phyloP scores from a whole-genome alignment of 2,888 invertebrate genomes.

The Drosophila leonis region DNA sequence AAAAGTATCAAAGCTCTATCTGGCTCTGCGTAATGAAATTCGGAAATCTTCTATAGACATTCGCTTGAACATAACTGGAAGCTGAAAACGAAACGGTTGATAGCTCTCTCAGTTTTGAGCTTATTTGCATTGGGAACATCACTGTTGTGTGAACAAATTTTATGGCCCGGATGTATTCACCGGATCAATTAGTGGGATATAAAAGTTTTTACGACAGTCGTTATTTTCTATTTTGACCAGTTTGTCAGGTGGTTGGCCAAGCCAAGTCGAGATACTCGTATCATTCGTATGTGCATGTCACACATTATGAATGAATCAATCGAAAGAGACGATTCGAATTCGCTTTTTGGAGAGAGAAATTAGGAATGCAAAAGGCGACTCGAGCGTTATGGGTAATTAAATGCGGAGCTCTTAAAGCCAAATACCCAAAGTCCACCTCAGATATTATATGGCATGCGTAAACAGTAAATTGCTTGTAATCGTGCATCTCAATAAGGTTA shows the following conservation, averaged over 20 bases:
- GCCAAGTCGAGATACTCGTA: slow-evolving; percentile 8
- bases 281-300: slow-evolving; percentile 48
- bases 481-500: slow-evolving; percentile 72
- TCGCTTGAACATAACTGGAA: background rate
- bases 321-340: slow-evolving; percentile 9
- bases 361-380: slow-evolving; percentile 59
- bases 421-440: slow-evolving; percentile 37
- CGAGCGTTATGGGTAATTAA: slow-evolving; percentile 70
- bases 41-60: background rate
- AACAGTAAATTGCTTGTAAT: slow-evolving; percentile 76
- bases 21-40: background rate
- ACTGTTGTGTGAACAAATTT: slow-evolving; percentile 49
- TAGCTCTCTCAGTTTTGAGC: background rate
- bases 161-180: slow-evolving; percentile 63
- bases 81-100: background rate
- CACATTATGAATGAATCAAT: slow-evolving; percentile 58
- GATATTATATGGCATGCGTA: slow-evolving; percentile 68
- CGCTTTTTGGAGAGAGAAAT: slow-evolving; percentile 13
- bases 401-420: slow-evolving; percentile 52
- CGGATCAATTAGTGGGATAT: slow-evolving; percentile 68
- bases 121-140: slow-evolving; percentile 5
- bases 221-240: slow-evolving; percentile 57
- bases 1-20: background rate
- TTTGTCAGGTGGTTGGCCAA: slow-evolving; percentile 41
- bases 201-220: slow-evolving; percentile 60